phyloP scores from a whole-genome alignment of 2,113 vertebrate species.

The Callospermophilus lateralis region DNA sequence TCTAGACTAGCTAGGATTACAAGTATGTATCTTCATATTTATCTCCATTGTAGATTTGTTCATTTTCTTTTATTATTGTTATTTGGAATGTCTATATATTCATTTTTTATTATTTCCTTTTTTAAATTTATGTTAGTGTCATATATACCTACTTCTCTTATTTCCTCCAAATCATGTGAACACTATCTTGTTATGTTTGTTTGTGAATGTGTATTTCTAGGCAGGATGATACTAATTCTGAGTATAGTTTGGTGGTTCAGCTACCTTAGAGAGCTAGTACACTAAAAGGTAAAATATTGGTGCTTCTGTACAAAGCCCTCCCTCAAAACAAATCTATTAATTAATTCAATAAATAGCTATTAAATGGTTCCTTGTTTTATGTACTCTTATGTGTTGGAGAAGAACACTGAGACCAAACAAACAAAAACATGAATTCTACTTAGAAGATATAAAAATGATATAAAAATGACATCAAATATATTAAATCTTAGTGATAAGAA shows the following conservation, averaged over 20 bases:
- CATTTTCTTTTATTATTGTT: neutral
- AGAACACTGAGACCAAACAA: neutral
- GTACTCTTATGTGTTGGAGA: neutral
- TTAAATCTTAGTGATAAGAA: neutral
- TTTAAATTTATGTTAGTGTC: neutral
- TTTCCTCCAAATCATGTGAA: neutral
- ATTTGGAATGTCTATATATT: neutral
- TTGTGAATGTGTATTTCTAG: neutral
- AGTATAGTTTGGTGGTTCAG: neutral
- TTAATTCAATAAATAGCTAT: neutral
- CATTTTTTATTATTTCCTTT: neutral
- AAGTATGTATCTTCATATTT: too few relatives aligned
- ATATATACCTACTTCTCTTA: neutral
- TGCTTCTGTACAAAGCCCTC: neutral
- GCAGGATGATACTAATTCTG: neutral
- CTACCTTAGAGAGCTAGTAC: too few relatives aligned
- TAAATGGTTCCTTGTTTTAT: neutral
- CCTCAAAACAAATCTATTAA: neutral
- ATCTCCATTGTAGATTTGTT: too few relatives aligned
- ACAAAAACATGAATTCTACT: neutral
- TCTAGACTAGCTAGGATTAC: too few relatives aligned
- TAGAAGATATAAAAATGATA: neutral
- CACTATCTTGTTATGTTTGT: neutral
- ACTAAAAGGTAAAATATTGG: neutral
- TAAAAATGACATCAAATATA: neutral